Evolutionary conservation across 2,888 invertebrate species (phyloP).

Genomic region (Amiota mariae): DNA sequence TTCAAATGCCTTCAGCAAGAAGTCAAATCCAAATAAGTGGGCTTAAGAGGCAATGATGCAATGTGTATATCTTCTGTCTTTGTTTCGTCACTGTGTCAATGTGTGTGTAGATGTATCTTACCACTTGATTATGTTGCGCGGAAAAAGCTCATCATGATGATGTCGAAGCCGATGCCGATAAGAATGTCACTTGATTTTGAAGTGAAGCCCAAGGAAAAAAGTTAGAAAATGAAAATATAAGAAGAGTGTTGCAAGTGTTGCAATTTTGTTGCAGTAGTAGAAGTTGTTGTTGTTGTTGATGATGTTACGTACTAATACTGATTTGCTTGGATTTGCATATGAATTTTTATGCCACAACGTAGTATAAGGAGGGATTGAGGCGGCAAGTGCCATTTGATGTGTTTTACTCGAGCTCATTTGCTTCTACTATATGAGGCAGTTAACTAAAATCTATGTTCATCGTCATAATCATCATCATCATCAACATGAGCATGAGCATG

Average conservation of each 20-base stretch:
- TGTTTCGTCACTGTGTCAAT: too few relatives aligned
- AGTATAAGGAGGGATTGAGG: too few relatives aligned
- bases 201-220: not conserved
- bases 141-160: not conserved
- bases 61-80: too few relatives aligned
- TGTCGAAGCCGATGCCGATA: not conserved
- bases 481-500: too few relatives aligned
- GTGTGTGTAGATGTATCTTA: not conserved
- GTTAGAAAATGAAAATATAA: not conserved
- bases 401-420: too few relatives aligned
- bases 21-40: too few relatives aligned
- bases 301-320: conserved; percentile 27
- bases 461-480: not conserved
- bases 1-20: not conserved
- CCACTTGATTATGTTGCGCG: conserved; percentile 19
- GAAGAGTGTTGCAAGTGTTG: not conserved
- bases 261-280: too few relatives aligned
- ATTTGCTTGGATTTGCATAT: conserved; percentile 40
- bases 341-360: conserved; percentile 21
- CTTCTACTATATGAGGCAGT: not conserved
- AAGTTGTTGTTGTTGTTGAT: too few relatives aligned
- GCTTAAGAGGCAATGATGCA: too few relatives aligned
- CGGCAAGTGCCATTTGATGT: not conserved
- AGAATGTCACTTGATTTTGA: not conserved
- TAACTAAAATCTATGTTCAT: conserved; percentile 29